These are phyloP conservation scores for Sebastes kiyomatsui DNA, from an alignment of 2,797 vertebrate species.

Conservation along the genomic window DNA sequence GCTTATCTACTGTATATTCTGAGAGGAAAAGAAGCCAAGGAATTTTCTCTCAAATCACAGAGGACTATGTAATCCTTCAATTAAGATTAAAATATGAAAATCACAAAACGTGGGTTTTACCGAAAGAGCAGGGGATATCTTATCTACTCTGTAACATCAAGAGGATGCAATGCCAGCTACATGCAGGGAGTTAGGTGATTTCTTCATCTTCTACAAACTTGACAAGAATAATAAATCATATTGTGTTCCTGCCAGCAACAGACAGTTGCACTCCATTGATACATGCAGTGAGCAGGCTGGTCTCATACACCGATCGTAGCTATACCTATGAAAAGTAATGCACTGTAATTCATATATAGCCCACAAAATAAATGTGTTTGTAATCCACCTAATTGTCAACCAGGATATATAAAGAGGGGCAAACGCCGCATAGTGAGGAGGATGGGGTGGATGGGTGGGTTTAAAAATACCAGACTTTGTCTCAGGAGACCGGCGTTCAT, in stretches of 20 bases:
- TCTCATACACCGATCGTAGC: too few relatives aligned
- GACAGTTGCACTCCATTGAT: background rate
- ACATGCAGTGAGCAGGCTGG: background rate
- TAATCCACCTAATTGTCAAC: rapidly evolving
- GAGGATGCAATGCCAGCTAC: background rate
- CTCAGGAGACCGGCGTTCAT: too few relatives aligned
- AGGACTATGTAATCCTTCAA: slow-evolving; percentile 23
- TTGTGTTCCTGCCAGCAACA: background rate
- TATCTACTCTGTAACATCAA: background rate
- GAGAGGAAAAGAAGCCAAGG: background rate
- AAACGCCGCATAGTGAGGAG: too few relatives aligned
- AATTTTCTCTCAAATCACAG: background rate
- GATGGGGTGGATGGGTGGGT: rapidly evolving
- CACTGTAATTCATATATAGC: too few relatives aligned
- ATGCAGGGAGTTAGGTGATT: background rate
- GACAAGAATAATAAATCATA: background rate
- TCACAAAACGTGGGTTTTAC: background rate
- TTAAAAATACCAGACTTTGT: too few relatives aligned
- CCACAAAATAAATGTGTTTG: rapidly evolving
- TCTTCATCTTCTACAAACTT: background rate
- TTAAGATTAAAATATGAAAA: slow-evolving; percentile 12
- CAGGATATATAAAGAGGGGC: rapidly evolving
- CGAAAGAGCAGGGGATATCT: background rate
- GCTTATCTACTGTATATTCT: background rate
- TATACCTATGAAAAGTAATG: too few relatives aligned